Conservation (phyloP, 2,888 invertebrate species). For the Drosophila nr. perissopoda region DNA sequence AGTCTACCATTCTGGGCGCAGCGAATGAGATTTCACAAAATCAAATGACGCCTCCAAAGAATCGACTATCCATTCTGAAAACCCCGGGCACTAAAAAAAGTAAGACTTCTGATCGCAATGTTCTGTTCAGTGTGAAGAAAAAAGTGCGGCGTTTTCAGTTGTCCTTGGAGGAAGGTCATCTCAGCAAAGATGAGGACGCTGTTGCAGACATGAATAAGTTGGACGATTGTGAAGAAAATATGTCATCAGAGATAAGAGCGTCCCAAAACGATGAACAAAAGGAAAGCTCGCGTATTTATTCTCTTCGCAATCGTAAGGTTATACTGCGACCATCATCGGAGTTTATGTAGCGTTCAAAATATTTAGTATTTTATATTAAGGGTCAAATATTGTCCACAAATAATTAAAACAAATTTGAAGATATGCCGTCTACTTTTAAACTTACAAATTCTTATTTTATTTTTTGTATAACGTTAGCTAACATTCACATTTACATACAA, state of each 20-base stretch:
- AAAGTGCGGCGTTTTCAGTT: constrained; percentile 77
- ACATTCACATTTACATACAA: neutral
- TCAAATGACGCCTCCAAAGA: constrained; percentile 10
- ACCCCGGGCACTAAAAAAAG: constrained; percentile 78
- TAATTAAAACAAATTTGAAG: neutral
- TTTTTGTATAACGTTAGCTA: neutral
- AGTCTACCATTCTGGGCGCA: constrained; percentile 54
- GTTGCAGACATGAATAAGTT: constrained; percentile 33
- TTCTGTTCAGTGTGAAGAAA: constrained; percentile 80
- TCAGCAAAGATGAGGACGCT: constrained; percentile 40
- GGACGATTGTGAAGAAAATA: constrained; percentile 62
- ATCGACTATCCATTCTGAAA: constrained; percentile 80
- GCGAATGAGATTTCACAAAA: constrained; percentile 29
- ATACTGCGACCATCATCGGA: constrained; percentile 49
- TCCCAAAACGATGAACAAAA: neutral
- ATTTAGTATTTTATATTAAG: neutral
- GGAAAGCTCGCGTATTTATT: constrained; percentile 36
- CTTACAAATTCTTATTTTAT: neutral
- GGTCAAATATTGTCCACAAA: neutral
- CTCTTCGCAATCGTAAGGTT: constrained; percentile 52
- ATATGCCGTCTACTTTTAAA: neutral
- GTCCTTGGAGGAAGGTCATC: constrained; percentile 65
- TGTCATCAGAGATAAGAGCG: constrained; percentile 42
- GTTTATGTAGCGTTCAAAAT: constrained; percentile 22
- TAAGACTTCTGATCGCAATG: constrained; percentile 58